Conservation (phyloP, 2,797 vertebrate species). For the Acipenser transmontanus region DNA sequence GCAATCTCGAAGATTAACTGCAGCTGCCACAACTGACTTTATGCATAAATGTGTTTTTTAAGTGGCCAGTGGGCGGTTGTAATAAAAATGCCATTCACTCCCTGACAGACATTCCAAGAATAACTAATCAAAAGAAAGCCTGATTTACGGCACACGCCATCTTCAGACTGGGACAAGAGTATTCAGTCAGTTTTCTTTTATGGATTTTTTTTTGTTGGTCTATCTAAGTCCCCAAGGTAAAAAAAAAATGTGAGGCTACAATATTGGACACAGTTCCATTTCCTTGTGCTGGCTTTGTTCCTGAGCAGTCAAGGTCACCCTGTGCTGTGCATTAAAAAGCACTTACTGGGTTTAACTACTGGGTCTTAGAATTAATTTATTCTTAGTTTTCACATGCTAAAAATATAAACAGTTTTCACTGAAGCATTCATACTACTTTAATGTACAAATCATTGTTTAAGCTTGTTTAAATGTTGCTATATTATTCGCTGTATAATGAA, state of each 20-base stretch:
- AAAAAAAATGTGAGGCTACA: neutral
- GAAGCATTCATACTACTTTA: too few species aligned
- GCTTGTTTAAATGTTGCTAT: too few species aligned
- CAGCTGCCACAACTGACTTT: neutral
- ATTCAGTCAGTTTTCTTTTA: neutral
- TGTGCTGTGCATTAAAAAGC: slow-evolving; percentile 12
- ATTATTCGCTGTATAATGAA: too few species aligned
- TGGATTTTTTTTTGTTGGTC: neutral
- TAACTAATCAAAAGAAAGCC: too few species aligned
- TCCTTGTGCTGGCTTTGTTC: slow-evolving; percentile 10
- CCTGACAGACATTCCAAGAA: too few species aligned
- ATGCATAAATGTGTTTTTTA: neutral
- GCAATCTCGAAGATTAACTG: neutral
- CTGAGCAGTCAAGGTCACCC: slow-evolving; percentile 13
- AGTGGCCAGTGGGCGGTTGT: neutral
- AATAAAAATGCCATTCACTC: neutral
- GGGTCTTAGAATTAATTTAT: too few species aligned
- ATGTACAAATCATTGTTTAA: too few species aligned
- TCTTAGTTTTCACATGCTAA: too few species aligned
- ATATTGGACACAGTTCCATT: neutral
- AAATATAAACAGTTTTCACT: too few species aligned
- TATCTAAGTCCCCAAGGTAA: slow-evolving; percentile 5
- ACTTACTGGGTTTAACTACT: slow-evolving; percentile 6
- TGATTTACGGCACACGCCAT: neutral
- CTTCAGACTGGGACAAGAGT: neutral